These are phyloP conservation scores for Phataginus tricuspis DNA, from an alignment of 2,797 vertebrate species.

Conservation along the genomic window DNA sequence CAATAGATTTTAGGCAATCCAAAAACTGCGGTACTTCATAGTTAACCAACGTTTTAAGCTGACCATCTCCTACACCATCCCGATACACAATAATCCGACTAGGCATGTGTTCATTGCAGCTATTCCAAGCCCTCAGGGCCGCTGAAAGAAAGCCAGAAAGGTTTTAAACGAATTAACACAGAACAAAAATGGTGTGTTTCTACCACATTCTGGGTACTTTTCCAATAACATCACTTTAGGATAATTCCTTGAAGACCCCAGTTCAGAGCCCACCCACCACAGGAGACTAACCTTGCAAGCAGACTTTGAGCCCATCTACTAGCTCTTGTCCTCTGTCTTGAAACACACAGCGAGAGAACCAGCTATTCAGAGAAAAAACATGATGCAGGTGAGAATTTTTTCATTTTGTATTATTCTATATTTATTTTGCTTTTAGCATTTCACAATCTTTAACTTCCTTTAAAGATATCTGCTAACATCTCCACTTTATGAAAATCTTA, in stretches of 20 bases:
- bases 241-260: not conserved
- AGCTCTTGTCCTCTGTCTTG: slow-evolving; percentile 95
- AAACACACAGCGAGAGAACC: slow-evolving; percentile 96
- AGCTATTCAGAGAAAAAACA: slow-evolving; percentile 85
- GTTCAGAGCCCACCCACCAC: not conserved
- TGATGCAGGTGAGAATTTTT: not conserved
- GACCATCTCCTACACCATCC: slow-evolving; percentile 97
- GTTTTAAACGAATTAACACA: not conserved
- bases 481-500: not conserved
- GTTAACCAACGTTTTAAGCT: slow-evolving; percentile 92
- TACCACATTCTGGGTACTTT: not conserved
- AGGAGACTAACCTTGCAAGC: slow-evolving; percentile 88
- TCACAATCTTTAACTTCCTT: not conserved
- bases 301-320: slow-evolving; percentile 94
- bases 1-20: slow-evolving; percentile 91
- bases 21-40: slow-evolving; percentile 95
- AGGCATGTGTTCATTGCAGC: slow-evolving; percentile 91
- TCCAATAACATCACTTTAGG: not conserved
- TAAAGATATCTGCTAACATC: not conserved
- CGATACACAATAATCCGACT: slow-evolving; percentile 95
- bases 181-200: not conserved
- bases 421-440: not conserved
- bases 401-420: not conserved
- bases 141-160: slow-evolving; percentile 82
- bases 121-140: slow-evolving; percentile 91